Percentiles rank a stretch among this genome's conserved stretches.
Conservation (phyloP, 2,113 vertebrate species). For the Zosterops japonicus region DNA sequence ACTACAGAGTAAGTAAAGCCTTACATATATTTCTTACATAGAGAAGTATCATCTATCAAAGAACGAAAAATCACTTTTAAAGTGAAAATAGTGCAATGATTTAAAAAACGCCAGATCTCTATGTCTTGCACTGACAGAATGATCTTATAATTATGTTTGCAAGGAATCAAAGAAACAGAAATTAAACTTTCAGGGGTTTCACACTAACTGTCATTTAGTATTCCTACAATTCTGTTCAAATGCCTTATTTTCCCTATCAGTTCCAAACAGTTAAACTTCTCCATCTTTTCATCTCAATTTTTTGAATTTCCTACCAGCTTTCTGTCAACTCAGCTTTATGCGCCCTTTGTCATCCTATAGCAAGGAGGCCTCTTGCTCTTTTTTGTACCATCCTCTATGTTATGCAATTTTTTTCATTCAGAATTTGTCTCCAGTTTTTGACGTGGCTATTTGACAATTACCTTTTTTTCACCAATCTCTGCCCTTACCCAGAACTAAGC, state of each 20-base stretch:
- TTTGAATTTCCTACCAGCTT: not conserved
- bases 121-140: not conserved
- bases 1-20: not conserved
- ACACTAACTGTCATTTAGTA: not conserved
- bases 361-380: fast-evolving
- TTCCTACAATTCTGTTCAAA: not conserved
- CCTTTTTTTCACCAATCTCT: not conserved
- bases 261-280: not conserved
- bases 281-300: not conserved
- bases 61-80: not conserved
- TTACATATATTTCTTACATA: not conserved
- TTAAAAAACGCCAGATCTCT: not conserved
- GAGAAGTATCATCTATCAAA: not conserved
- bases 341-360: not conserved
- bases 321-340: not conserved
- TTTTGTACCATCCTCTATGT: fast-evolving
- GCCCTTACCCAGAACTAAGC: not conserved
- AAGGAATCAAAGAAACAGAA: not conserved
- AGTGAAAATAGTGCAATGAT: not conserved
- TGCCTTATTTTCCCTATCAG: not conserved
- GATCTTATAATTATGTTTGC: not conserved
- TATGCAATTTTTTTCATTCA: not conserved
- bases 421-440: not conserved
- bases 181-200: not conserved
- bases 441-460: not conserved